A percentile compares a stretch with the other conserved stretches of the same genome.
Evolutionary conservation across 2,797 vertebrate species (phyloP).

Genomic region (Saxicola maurus): DNA sequence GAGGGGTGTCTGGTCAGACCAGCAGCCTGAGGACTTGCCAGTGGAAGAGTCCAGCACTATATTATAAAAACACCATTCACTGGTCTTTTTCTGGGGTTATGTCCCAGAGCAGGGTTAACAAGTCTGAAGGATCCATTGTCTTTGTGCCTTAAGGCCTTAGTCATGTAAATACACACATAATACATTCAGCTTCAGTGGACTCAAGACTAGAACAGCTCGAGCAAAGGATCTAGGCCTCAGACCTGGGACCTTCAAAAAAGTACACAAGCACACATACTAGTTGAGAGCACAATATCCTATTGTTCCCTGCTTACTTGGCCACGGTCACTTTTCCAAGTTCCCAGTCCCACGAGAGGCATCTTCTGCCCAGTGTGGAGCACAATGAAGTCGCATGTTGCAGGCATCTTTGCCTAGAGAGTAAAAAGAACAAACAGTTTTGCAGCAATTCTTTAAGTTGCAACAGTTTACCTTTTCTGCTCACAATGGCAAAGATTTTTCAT

Average conservation of each 20-base stretch:
- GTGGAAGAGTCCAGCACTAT: neutral
- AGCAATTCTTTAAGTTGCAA: neutral
- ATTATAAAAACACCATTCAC: neutral
- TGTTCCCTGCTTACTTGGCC: constrained; percentile 80
- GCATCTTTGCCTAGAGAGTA: constrained; percentile 78
- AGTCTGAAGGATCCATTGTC: neutral
- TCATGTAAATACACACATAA: neutral
- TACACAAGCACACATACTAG: neutral
- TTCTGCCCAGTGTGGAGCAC: constrained; percentile 87
- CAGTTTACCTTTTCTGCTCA: neutral
- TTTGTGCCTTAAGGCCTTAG: neutral
- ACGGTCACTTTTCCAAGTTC: constrained; percentile 93
- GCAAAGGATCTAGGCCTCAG: neutral
- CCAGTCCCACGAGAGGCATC: constrained; percentile 91
- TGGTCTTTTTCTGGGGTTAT: neutral
- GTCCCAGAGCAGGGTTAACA: neutral
- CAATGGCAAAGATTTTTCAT: neutral
- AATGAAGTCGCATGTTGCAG: constrained; percentile 63
- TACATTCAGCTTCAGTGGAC: neutral
- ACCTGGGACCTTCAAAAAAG: neutral
- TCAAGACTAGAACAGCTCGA: neutral
- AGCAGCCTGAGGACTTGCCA: neutral
- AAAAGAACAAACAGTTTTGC: neutral
- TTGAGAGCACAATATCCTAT: neutral
- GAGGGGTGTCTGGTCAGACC: neutral